Conservation (phyloP, 1,140 invertebrate genomes). For the Drosophila micromelanica region DNA sequence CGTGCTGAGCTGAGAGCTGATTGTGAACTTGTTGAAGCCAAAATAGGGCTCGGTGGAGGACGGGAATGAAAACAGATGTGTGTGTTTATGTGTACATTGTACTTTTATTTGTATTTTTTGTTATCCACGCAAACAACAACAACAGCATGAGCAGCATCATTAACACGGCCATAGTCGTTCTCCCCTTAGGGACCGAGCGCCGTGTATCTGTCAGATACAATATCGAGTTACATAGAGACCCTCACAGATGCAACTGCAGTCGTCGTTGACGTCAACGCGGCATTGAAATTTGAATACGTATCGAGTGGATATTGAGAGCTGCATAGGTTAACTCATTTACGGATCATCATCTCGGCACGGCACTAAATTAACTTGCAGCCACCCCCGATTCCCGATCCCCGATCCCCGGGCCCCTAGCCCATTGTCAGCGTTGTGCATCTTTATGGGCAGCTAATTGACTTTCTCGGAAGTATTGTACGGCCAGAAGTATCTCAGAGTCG, state of each 20-base stretch:
- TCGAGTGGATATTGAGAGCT: constrained; percentile 62
- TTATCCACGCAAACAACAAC: constrained; percentile 22
- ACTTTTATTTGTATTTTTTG: constrained; percentile 21
- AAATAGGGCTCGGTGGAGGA: neutral
- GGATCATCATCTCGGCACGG: constrained; percentile 37
- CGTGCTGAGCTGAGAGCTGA: constrained; percentile 19
- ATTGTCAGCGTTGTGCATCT: constrained; percentile 42
- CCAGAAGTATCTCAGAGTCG: constrained; percentile 8
- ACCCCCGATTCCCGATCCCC: too few relatives aligned
- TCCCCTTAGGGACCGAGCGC: constrained; percentile 51
- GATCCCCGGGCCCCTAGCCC: constrained; percentile 11
- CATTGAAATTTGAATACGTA: constrained; percentile 76
- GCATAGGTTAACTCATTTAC: constrained; percentile 49
- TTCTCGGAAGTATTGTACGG: constrained; percentile 60
- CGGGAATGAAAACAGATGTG: constrained; percentile 69
- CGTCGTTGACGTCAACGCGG: neutral
- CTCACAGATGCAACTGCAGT: constrained; percentile 70
- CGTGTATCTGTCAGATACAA: constrained; percentile 80
- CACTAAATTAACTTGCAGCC: constrained; percentile 36
- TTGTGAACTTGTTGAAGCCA: constrained; percentile 42
- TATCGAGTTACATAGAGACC: constrained; percentile 66
- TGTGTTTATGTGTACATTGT: constrained; percentile 30
- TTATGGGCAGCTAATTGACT: constrained; percentile 80
- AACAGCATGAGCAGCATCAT: constrained; percentile 61
- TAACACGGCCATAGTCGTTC: constrained; percentile 51